Evolutionary conservation across 2,888 invertebrate species (phyloP), one percentile per base, ranked within the genome.

Genomic region (Lepidocyrtoides sp.): DNA sequence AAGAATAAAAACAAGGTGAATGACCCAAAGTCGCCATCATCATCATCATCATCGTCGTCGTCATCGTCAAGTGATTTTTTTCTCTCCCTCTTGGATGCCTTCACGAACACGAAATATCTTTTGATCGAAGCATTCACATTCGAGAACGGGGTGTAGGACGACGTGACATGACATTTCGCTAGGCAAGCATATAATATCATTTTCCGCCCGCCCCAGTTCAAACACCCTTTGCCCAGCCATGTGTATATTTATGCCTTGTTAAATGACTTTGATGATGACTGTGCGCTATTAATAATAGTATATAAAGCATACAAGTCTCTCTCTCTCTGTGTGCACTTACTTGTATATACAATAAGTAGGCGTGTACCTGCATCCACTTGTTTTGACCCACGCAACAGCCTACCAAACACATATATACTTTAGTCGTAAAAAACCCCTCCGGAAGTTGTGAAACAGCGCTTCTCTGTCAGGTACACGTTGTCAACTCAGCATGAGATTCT

Each of bases 141-240:
- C 0, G 17, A 8, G 17, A n/a, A n/a, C 23, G 10, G 32, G 41
- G 48, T 66, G 63, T 82, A 66, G 51, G 23, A 63, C 26, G 36
- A 84, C 60, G 86, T 72, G 86, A 86, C 86, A 77, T 77, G 77
- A 79, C 87, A 87, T 79, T 87, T 87, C 41, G 57, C 86, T 29
- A 23, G 41, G 51, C n/a, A 85, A 69, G 69, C 69, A 36, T 36
- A 36, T 36, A 4, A 36, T 36, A 2, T 36, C 3, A 36, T 2
- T 8, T 36, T 36, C 17, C 36, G 36, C 17, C 10, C 7, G 26
- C 10, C 2, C 20, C 0, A 32, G 69, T 41, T 36, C 41, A 36
- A 41, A 60, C 60, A 17, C 20, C 4, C 20, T 60, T 20, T n/a
- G 8, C 7, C 60, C 48, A 36, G 36, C 36, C 36, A 36, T 4